Conservation (phyloP, 2,113 vertebrate species). For the Acanthisitta chloris region DNA sequence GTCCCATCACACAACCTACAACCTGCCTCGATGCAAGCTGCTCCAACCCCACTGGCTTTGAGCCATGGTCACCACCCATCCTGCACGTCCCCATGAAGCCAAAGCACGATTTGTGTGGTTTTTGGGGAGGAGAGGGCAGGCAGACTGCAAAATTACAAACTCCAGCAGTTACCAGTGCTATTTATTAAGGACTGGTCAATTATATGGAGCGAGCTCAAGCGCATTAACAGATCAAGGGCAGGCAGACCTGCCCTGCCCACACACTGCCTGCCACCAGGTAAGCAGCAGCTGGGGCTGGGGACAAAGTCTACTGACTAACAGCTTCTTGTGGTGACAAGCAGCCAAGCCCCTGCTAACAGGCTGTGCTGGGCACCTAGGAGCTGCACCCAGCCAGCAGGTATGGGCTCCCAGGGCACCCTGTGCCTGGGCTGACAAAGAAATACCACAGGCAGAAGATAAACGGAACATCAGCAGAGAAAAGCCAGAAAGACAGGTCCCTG, state of each 20-base stretch:
- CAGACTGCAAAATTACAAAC: background rate
- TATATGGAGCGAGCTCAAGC: fast-evolving
- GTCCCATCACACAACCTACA: background rate
- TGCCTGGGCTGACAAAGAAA: background rate
- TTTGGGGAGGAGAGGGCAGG: background rate
- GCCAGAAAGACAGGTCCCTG: slow-evolving; percentile 32
- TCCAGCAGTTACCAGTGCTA: background rate
- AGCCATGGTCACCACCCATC: background rate
- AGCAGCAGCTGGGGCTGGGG: background rate
- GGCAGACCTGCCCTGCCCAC: background rate
- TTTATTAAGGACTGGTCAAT: background rate
- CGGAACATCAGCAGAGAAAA: background rate
- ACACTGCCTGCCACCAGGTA: background rate
- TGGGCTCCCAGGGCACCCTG: background rate
- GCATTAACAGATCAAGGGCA: background rate
- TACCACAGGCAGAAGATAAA: background rate
- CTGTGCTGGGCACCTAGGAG: background rate
- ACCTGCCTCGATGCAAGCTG: background rate
- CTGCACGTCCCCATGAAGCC: background rate
- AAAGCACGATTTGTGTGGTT: background rate
- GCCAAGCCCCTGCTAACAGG: background rate
- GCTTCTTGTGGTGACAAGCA: background rate
- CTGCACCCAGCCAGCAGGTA: background rate
- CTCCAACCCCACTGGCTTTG: background rate
- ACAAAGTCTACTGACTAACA: background rate